A percentile compares a stretch with the other conserved stretches of the same genome.
phyloP scores from a whole-genome alignment of 2,797 vertebrate genomes.

The Galagoides demidoff region DNA sequence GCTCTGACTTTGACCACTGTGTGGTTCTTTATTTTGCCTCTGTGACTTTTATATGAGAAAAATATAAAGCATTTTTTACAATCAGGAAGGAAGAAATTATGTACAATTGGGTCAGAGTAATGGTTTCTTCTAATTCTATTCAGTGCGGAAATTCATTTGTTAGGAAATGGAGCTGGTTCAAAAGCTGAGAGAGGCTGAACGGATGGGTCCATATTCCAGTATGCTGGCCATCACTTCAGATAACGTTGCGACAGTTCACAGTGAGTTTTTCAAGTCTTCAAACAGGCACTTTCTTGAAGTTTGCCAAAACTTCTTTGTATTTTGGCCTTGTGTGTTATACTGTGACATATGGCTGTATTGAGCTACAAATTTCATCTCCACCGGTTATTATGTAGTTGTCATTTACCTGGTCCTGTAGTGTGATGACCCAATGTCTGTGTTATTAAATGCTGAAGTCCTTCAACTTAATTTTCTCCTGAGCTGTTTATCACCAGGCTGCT shows the following conservation, averaged over 20 bases:
- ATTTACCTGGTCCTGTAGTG: neutral
- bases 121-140: neutral
- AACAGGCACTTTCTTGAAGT: neutral
- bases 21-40: constrained; percentile 2
- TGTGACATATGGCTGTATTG: neutral
- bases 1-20: neutral
- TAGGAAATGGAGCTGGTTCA: neutral
- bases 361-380: neutral
- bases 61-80: neutral
- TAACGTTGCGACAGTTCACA: neutral
- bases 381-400: neutral
- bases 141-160: neutral
- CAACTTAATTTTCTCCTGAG: neutral
- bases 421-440: neutral
- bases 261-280: neutral
- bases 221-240: neutral
- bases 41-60: neutral
- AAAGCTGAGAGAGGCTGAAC: neutral
- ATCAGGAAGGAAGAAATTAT: neutral
- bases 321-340: neutral
- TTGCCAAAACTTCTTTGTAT: neutral
- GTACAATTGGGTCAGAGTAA: neutral
- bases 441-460: neutral
- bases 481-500: neutral
- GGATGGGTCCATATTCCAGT: neutral